Evolutionary conservation across 2,888 invertebrate species (phyloP).

Genomic region (Melikaiella ostensackeni): DNA sequence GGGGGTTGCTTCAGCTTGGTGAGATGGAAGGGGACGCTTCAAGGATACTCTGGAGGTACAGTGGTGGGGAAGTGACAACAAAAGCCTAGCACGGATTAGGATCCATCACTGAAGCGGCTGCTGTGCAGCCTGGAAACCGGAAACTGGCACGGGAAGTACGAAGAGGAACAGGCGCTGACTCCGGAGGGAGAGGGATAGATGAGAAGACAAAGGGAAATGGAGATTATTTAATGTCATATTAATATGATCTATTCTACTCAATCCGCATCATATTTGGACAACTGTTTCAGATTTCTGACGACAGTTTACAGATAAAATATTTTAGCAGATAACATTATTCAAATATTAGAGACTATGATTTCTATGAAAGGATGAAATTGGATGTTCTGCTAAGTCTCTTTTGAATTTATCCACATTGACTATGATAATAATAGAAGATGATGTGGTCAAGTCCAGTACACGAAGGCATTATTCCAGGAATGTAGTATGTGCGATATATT

Average conservation of each 20-base stretch:
- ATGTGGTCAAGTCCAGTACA: constrained; percentile 60
- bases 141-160: constrained; percentile 47
- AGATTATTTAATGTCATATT: background rate
- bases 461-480: constrained; percentile 58
- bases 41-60: constrained; percentile 52
- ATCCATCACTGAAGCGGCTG: constrained; percentile 60
- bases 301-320: background rate
- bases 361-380: background rate
- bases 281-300: too few relatives aligned
- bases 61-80: constrained; percentile 62
- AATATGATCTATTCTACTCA: background rate
- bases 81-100: constrained; percentile 67
- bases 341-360: constrained; percentile 2
- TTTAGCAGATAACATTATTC: background rate
- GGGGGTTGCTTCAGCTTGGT: constrained; percentile 41
- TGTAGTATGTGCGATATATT: constrained; percentile 57
- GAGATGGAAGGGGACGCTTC: constrained; percentile 53
- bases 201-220: constrained; percentile 18
- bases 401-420: constrained; percentile 66
- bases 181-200: constrained; percentile 49
- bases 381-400: constrained; percentile 51
- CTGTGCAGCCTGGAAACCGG: constrained; percentile 51
- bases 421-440: constrained; percentile 60
- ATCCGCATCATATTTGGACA: too few relatives aligned
- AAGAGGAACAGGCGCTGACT: constrained; percentile 10